These are phyloP conservation scores for Gortyna flavago DNA, from an alignment of 2,888 invertebrate species.

Conservation along the genomic window DNA sequence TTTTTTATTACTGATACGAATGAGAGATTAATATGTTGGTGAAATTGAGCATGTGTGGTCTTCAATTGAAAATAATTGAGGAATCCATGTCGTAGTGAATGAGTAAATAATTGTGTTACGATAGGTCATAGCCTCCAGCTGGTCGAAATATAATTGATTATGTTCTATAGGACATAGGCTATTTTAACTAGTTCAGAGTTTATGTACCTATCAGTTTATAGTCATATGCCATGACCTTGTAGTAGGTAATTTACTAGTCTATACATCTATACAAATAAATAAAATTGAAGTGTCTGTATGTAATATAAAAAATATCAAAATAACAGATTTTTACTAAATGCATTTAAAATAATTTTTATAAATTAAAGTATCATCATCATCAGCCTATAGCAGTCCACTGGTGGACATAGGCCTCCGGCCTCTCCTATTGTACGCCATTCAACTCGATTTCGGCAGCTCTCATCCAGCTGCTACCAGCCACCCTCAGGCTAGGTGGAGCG, in stretches of 20 bases:
- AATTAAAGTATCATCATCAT: too few relatives aligned
- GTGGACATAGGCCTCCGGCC: too few relatives aligned
- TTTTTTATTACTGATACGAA: not conserved
- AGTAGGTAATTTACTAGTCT: not conserved
- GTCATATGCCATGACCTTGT: constrained; percentile 11
- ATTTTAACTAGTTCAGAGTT: not conserved
- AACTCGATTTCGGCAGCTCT: too few relatives aligned
- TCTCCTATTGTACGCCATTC: too few relatives aligned
- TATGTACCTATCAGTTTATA: not conserved
- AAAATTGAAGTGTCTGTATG: not conserved
- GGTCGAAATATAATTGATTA: constrained; percentile 1
- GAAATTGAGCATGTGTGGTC: constrained; percentile 9
- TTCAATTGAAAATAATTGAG: constrained; percentile 46
- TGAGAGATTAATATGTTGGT: not conserved
- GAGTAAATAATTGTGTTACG: constrained; percentile 25
- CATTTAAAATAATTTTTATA: too few relatives aligned
- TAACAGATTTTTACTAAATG: too few relatives aligned
- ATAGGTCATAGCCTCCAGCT: constrained; percentile 38
- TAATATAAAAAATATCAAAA: too few relatives aligned
- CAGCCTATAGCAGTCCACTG: too few relatives aligned
- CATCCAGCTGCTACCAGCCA: too few relatives aligned
- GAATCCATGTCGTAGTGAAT: constrained; percentile 14
- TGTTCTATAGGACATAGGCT: not conserved
- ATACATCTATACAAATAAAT: not conserved
- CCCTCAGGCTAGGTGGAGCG: too few relatives aligned